Percentiles rank a stretch among this genome's conserved stretches.
These are phyloP conservation scores for Thamnophis elegans DNA, from an alignment of 2,797 vertebrate species.

Conservation along the genomic window DNA sequence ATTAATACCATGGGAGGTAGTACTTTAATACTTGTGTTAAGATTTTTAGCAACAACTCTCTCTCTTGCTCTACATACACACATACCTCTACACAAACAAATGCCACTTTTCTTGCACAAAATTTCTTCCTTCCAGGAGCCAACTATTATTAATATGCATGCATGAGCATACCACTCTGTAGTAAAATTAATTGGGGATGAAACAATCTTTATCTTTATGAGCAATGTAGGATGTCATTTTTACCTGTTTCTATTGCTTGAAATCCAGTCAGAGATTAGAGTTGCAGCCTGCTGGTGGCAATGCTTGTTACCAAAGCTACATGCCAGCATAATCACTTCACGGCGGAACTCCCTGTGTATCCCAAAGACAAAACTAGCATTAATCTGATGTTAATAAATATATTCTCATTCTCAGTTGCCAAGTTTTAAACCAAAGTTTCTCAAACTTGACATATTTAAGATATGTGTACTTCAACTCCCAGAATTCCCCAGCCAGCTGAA, in stretches of 20 bases:
- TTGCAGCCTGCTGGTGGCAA: slow-evolving; percentile 92
- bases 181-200: not conserved
- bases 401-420: slow-evolving; percentile 1
- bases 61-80: not conserved
- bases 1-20: not conserved
- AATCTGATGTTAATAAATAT: slow-evolving; percentile 18
- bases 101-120: not conserved
- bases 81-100: not conserved
- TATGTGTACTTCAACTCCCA: not conserved
- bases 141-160: not conserved
- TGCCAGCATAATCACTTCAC: slow-evolving; percentile 94
- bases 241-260: slow-evolving; percentile 97
- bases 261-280: slow-evolving; percentile 97
- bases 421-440: not conserved
- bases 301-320: slow-evolving; percentile 97
- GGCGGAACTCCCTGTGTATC: slow-evolving; percentile 83
- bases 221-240: not conserved
- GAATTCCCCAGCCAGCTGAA: not conserved
- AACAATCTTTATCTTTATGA: not conserved
- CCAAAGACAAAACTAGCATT: slow-evolving; percentile 16
- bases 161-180: not conserved
- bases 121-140: not conserved
- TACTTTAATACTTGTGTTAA: not conserved
- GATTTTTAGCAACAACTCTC: not conserved
- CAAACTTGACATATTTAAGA: not conserved